These are phyloP conservation scores for Pipra filicauda DNA, from an alignment of 2,113 vertebrate species.

Conservation along the genomic window DNA sequence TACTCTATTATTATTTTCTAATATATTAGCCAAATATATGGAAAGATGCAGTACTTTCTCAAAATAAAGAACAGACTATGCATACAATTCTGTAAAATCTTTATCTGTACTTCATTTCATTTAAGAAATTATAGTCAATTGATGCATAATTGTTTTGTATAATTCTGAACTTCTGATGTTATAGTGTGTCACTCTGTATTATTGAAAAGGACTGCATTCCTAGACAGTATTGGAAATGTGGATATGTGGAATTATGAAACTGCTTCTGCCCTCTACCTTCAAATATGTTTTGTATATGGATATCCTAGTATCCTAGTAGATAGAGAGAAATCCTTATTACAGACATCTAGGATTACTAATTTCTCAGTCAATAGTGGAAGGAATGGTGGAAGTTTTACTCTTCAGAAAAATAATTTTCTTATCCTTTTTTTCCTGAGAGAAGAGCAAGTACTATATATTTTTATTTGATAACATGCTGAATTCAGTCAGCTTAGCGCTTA, in stretches of 20 bases:
- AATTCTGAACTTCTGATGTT: background rate
- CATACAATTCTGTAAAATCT: background rate
- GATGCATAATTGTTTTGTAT: background rate
- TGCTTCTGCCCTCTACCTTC: background rate
- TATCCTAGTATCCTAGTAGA: background rate
- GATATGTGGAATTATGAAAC: background rate
- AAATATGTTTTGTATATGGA: background rate
- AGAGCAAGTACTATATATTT: background rate
- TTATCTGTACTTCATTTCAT: background rate
- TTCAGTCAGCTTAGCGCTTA: background rate
- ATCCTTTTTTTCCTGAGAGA: background rate
- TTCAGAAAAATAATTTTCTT: background rate
- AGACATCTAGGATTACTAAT: background rate
- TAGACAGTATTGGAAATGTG: background rate
- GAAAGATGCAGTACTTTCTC: background rate
- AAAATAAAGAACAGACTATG: background rate
- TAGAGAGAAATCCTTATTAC: background rate
- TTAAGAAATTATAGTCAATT: background rate
- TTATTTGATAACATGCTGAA: background rate
- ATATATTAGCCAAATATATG: background rate
- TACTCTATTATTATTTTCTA: background rate
- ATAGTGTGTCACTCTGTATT: background rate
- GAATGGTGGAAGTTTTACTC: background rate
- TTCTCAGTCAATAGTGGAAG: accelerated
- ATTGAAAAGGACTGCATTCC: background rate